These are phyloP conservation scores for Drosophila ananassae DNA, from an alignment of 1,140 invertebrate species.

Conservation along the genomic window DNA sequence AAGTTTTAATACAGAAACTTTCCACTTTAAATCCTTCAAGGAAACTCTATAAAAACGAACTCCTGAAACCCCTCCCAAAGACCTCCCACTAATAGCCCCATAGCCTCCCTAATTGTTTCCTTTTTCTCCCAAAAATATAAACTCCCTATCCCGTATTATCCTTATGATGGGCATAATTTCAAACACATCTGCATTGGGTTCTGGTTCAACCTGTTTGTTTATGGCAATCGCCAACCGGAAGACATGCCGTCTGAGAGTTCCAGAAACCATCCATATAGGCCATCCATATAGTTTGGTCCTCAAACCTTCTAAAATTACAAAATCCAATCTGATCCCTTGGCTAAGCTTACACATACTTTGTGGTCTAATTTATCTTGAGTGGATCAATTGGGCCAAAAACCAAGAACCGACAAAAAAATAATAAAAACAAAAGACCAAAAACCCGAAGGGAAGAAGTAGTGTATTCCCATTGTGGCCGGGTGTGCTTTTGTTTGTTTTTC, in stretches of 20 bases:
- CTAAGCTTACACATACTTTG: slow-evolving; percentile 79
- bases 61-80: too few relatives aligned
- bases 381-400: slow-evolving; percentile 60
- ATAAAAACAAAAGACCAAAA: slow-evolving; percentile 34
- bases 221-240: slow-evolving; percentile 43
- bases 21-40: too few relatives aligned
- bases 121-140: background rate
- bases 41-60: too few relatives aligned
- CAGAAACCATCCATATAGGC: background rate
- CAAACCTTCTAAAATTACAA: slow-evolving; percentile 13
- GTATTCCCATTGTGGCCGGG: slow-evolving; percentile 57
- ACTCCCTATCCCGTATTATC: background rate
- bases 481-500: slow-evolving; percentile 62
- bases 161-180: background rate
- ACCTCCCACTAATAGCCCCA: too few relatives aligned
- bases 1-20: too few relatives aligned
- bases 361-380: slow-evolving; percentile 78
- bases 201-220: slow-evolving; percentile 14
- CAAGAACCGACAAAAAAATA: slow-evolving; percentile 1
- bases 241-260: slow-evolving; percentile 56
- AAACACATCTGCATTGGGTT: slow-evolving; percentile 6
- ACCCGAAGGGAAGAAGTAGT: background rate
- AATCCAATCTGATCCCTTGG: slow-evolving; percentile 44
- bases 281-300: background rate
- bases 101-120: too few relatives aligned